Percentiles rank a stretch among this genome's conserved stretches.
phyloP scores from a whole-genome alignment of 2,113 vertebrate species.

The Neogobius melanostomus region DNA sequence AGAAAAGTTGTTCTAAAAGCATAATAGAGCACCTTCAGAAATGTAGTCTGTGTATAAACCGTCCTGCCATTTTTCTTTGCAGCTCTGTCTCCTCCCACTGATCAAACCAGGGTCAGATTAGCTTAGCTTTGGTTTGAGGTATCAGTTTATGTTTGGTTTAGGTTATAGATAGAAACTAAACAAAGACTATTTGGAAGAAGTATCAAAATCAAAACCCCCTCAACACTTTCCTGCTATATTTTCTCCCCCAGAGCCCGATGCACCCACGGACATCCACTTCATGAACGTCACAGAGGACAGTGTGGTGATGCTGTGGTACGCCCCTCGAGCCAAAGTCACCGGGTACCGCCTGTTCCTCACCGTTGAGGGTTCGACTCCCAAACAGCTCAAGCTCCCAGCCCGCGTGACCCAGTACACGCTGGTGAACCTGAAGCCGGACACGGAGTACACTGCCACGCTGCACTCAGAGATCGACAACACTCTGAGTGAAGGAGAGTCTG shows the following conservation, averaged over 20 bases:
- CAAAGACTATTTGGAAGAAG: too few relatives aligned
- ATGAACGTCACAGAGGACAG: slow-evolving; percentile 82
- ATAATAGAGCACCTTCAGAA: too few relatives aligned
- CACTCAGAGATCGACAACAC: slow-evolving; percentile 80
- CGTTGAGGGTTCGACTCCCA: slow-evolving; percentile 82
- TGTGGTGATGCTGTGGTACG: slow-evolving; percentile 84
- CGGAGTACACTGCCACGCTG: slow-evolving; percentile 82
- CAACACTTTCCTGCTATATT: too few relatives aligned
- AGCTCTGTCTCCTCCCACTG: slow-evolving; percentile 90
- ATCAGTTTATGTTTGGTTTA: too few relatives aligned
- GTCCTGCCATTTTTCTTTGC: slow-evolving; percentile 7
- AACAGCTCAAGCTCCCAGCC: slow-evolving; percentile 79
- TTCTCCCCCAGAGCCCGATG: slow-evolving; percentile 79
- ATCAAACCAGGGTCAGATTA: slow-evolving; percentile 79
- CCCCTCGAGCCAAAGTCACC: slow-evolving; percentile 79
- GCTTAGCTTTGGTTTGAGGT: too few relatives aligned
- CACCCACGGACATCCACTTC: slow-evolving; percentile 84
- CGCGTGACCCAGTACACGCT: slow-evolving; percentile 79
- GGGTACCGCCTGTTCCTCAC: slow-evolving; percentile 84
- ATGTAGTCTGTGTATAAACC: too few relatives aligned
- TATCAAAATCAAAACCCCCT: too few relatives aligned
- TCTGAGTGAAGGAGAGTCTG: slow-evolving; percentile 77
- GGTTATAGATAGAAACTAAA: too few relatives aligned
- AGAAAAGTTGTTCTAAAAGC: too few relatives aligned
- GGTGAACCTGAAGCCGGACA: slow-evolving; percentile 83